These are phyloP conservation scores for Drosophila setosimentum DNA, from an alignment of 2,888 invertebrate genomes.

Conservation along the genomic window DNA sequence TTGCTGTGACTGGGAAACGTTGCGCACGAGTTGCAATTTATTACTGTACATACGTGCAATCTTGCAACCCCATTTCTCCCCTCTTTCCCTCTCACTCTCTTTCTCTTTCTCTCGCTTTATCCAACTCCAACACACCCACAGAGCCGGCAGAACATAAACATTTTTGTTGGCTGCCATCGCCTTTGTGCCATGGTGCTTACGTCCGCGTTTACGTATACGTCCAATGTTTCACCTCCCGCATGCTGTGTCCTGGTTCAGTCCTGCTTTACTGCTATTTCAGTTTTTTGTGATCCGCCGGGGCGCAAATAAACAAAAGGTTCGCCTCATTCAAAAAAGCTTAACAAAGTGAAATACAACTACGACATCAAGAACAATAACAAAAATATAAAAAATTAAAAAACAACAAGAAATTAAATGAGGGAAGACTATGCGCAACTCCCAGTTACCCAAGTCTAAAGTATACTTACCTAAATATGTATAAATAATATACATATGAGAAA, in stretches of 20 bases:
- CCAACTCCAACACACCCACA: not conserved
- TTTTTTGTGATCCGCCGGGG: slow-evolving; percentile 72
- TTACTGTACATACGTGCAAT: slow-evolving; percentile 71
- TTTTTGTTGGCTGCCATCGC: slow-evolving; percentile 68
- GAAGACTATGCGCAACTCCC: not conserved
- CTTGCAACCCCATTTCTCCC: not conserved
- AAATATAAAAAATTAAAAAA: slow-evolving; percentile 3
- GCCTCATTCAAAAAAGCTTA: slow-evolving; percentile 47
- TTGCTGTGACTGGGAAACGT: slow-evolving; percentile 52
- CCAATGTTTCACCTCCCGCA: slow-evolving; percentile 17
- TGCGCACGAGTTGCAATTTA: slow-evolving; percentile 75
- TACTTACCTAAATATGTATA: not conserved
- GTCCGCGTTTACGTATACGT: slow-evolving; percentile 35
- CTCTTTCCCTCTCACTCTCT: not conserved
- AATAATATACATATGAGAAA: not conserved
- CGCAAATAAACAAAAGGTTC: slow-evolving; percentile 76
- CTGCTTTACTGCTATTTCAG: slow-evolving; percentile 52
- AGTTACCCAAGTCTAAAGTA: not conserved
- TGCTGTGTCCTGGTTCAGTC: slow-evolving; percentile 16
- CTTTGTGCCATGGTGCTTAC: slow-evolving; percentile 62
- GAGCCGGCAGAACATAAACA: slow-evolving; percentile 66
- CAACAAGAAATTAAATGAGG: slow-evolving; percentile 1
- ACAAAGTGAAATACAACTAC: slow-evolving; percentile 68
- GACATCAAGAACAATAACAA: slow-evolving; percentile 41
- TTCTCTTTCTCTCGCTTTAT: not conserved